Percentiles rank a stretch among this genome's conserved stretches.
Evolutionary conservation across 1,140 invertebrate species (phyloP).

Genomic region (Brachystomella parvula): DNA sequence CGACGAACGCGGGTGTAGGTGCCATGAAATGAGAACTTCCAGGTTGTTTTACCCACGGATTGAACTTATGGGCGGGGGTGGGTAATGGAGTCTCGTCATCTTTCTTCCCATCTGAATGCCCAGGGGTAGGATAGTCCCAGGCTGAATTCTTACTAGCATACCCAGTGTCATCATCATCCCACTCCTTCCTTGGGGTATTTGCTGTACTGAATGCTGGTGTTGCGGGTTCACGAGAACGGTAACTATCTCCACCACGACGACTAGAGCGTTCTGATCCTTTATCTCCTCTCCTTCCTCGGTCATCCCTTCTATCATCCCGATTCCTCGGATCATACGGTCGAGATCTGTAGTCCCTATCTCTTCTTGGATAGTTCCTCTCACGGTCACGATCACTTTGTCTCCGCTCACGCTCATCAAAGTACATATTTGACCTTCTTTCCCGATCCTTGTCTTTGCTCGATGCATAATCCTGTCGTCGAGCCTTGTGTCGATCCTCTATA

Average conservation of each 20-base stretch:
- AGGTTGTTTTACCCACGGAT: conserved; percentile 62
- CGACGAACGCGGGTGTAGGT: conserved; percentile 36
- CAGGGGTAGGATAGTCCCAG: conserved; percentile 89
- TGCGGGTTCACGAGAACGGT: conserved; percentile 62
- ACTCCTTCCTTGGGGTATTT: conserved; percentile 57
- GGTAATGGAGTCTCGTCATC: conserved; percentile 58
- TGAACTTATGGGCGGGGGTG: conserved; percentile 80
- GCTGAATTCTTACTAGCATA: conserved; percentile 55
- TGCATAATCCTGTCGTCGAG: conserved; percentile 21
- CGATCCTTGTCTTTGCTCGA: conserved; percentile 5
- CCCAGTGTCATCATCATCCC: conserved; percentile 72
- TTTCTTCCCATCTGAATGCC: conserved; percentile 45
- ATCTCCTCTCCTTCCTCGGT: conserved; percentile 31
- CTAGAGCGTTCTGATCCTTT: conserved; percentile 42
- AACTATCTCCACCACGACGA: conserved; percentile 51
- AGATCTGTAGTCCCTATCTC: conserved; percentile 37
- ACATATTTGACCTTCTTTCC: conserved; percentile 23
- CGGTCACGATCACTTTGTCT: conserved; percentile 39
- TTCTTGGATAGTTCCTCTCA: conserved; percentile 23
- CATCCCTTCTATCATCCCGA: conserved; percentile 37
- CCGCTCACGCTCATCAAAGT: conserved; percentile 29
- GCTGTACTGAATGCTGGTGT: conserved; percentile 64
- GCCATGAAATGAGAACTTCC: conserved; percentile 33
- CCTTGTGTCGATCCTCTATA: conserved; percentile 37
- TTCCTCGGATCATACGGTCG: too few relatives aligned